Percentiles rank a stretch among this genome's conserved stretches.
These are phyloP conservation scores for Drosophila kanekoi DNA, from an alignment of 2,888 invertebrate genomes.

Conservation along the genomic window DNA sequence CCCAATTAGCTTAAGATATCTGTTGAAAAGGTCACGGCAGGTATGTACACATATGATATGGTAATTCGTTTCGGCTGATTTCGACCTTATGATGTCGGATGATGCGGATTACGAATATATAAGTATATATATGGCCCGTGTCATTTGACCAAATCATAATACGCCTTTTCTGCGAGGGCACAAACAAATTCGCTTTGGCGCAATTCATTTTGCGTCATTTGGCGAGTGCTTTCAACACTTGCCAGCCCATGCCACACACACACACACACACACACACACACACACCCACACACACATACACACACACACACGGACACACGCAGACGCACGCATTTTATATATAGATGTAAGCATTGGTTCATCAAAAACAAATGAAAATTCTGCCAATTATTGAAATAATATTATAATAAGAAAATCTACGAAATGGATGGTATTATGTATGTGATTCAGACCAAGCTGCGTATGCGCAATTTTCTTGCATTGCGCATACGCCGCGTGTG, in stretches of 20 bases:
- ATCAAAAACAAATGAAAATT: conserved; percentile 23
- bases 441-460: conserved; percentile 50
- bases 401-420: conserved; percentile 26
- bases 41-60: no score
- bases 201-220: conserved; percentile 71
- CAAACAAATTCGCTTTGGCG: conserved; percentile 61
- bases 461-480: conserved; percentile 65
- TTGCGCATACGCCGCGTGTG: conserved; percentile 56
- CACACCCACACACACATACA: conserved; percentile 4
- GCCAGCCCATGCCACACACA: conserved; percentile 22
- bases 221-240: conserved; percentile 60
- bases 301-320: conserved; percentile 6
- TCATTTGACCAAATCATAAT: no score
- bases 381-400: conserved; percentile 28
- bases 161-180: no score
- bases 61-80: no score
- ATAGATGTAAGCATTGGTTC: conserved; percentile 36
- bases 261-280: conserved; percentile 9
- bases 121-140: no score
- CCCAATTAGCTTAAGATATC: no score
- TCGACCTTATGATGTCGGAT: no score
- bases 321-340: background rate
- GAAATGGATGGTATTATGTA: conserved; percentile 8
- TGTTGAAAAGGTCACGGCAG: no score
- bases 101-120: no score